Conservation (phyloP, 2,797 vertebrate species). For the Typhlichthys subterraneus region DNA sequence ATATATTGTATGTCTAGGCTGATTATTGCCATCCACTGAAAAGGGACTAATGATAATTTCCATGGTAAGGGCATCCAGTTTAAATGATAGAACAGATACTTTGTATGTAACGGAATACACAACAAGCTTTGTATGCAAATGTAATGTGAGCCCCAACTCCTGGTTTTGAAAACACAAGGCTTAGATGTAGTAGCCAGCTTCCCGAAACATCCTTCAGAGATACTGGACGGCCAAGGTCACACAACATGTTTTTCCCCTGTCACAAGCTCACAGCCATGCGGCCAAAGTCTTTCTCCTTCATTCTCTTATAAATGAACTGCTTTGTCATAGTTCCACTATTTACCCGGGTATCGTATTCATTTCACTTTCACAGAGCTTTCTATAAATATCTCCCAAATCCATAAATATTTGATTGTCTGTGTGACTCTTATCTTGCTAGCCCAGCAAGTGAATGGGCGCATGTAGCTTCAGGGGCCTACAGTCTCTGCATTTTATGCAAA, state of each 20-base stretch:
- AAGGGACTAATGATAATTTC: too few relatives aligned
- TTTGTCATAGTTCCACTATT: constrained; percentile 22
- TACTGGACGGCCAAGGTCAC: background rate
- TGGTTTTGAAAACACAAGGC: background rate
- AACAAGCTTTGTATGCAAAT: background rate
- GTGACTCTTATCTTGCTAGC: constrained; percentile 63
- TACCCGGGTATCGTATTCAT: constrained; percentile 41
- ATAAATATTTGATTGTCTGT: constrained; percentile 69
- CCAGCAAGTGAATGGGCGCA: constrained; percentile 51
- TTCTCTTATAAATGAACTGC: constrained; percentile 26
- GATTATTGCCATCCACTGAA: too few relatives aligned
- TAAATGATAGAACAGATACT: too few relatives aligned
- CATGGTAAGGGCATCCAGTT: too few relatives aligned
- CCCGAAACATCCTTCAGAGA: constrained; percentile 21
- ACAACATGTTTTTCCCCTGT: background rate
- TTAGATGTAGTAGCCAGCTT: constrained; percentile 2
- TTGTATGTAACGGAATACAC: background rate
- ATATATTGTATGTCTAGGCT: background rate
- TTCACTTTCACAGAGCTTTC: constrained; percentile 46
- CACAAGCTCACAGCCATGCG: constrained; percentile 9
- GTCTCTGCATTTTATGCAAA: constrained; percentile 29
- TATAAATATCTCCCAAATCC: constrained; percentile 65
- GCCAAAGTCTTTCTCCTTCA: background rate
- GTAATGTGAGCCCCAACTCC: background rate
- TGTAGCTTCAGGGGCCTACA: constrained; percentile 41